Base-by-base conservation (phyloP, 2,888 invertebrate genomes). In the Diarsia brunnea region DNA sequence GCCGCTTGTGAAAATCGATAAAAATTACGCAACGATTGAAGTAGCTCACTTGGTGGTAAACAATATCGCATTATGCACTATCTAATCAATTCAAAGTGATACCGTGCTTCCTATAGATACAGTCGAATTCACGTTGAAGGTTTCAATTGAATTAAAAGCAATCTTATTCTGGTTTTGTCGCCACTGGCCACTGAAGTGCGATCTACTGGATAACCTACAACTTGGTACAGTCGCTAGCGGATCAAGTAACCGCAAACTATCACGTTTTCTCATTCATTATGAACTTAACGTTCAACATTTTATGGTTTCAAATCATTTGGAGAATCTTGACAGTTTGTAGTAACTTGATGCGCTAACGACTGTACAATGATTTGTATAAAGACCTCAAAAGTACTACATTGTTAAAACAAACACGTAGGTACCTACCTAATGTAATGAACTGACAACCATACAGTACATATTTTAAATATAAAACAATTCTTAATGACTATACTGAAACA, bases 41-140 rank as follows among this genome's bases (percentile, higher is more conserved):
- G 21, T 14, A 55, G 27, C 49, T 49, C 24, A 45, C 51, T 10
- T 65, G 51, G 73, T 78, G 65, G 66, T 78, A 55, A 79, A 73
- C 53, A 73, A 55, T 79, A 73, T 66, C 27, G 14, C 38, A 53
- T 38, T 24, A 31, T 38, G 7, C 43, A 43, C 16, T 79, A 78
- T 78, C 80, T 79, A 45, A 79, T 78, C 66, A 55, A 61, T 63
- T 45, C 24, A 19, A 70, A 72, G 31, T 67, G 24, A 63, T 80
- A 19, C 51, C 19, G 21, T 24, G 27, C 53, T 19, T 65, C 45
- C 65, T 65, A 24, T 43, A 24, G n/a, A 7, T 43, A 43, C 16
- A 24, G n/a, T 63, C 63, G 12, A 31, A 10, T 10, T 60, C 10
- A 19, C 19, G 19, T 4, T 31, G 10, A 4, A 60, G 19, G 10